phyloP scores from a whole-genome alignment of 2,888 invertebrate genomes.

The Apomyelois bistriatella region DNA sequence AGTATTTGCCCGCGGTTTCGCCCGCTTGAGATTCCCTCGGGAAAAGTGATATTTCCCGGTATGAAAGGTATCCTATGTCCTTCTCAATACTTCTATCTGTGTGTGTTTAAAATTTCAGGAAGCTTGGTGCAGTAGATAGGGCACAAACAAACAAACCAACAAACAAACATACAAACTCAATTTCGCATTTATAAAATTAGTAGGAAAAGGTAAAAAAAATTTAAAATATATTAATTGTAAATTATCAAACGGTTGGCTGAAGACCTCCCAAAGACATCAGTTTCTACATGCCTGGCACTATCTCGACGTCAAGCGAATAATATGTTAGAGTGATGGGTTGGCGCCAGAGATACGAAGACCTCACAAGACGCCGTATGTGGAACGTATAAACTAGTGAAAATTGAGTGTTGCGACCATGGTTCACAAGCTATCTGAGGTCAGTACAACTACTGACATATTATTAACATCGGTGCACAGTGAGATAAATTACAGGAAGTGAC shows the following conservation, averaged over 20 bases:
- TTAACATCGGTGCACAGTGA: slow-evolving; percentile 59
- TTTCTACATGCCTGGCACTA: slow-evolving; percentile 22
- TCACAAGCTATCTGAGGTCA: slow-evolving; percentile 69
- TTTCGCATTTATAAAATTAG: too few relatives aligned
- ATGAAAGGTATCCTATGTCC: too few relatives aligned
- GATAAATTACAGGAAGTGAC: neutral
- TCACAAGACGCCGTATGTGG: slow-evolving; percentile 68
- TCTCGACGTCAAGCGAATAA: slow-evolving; percentile 26
- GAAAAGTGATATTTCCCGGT: too few relatives aligned
- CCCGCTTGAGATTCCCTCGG: too few relatives aligned
- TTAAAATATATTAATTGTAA: neutral
- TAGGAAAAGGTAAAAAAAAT: neutral
- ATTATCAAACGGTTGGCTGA: slow-evolving; percentile 29
- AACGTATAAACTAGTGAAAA: slow-evolving; percentile 73
- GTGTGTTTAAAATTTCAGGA: too few relatives aligned
- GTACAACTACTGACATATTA: slow-evolving; percentile 73
- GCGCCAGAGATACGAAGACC: slow-evolving; percentile 39
- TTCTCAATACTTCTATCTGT: too few relatives aligned
- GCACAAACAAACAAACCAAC: too few relatives aligned
- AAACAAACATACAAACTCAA: too few relatives aligned
- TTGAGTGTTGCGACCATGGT: slow-evolving; percentile 68
- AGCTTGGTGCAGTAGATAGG: too few relatives aligned
- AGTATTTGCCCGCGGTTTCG: too few relatives aligned
- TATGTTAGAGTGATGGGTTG: slow-evolving; percentile 27
- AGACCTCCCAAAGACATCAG: slow-evolving; percentile 54